Evolutionary conservation across 1,140 invertebrate species (phyloP).

Genomic region (Tetragnatha versicolor): DNA sequence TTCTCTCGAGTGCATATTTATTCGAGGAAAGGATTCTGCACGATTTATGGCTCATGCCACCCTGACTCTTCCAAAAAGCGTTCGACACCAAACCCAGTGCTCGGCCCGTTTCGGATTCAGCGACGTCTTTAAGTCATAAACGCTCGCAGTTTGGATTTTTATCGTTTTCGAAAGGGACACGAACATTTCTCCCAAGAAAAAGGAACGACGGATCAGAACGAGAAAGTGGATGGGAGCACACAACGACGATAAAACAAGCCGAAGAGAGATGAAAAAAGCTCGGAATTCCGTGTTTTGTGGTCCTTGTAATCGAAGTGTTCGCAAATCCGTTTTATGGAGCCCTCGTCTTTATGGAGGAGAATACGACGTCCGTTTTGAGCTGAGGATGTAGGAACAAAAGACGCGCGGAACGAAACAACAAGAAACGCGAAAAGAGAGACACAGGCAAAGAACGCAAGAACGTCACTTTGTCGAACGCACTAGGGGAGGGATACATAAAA

Average conservation of each 20-base stretch:
- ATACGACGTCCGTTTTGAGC: constrained; percentile 36
- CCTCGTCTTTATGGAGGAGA: constrained; percentile 39
- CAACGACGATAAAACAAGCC: not conserved
- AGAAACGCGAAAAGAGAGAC: not conserved
- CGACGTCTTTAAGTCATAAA: constrained; percentile 15
- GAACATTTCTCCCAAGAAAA: not conserved
- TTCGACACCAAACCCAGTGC: too few relatives aligned
- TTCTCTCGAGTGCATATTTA: too few relatives aligned
- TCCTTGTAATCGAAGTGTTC: constrained; percentile 51
- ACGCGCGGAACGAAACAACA: not conserved
- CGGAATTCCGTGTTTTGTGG: constrained; percentile 47
- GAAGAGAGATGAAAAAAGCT: too few relatives aligned
- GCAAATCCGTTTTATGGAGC: constrained; percentile 49
- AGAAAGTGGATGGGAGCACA: not conserved
- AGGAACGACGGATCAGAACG: not conserved
- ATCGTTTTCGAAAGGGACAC: constrained; percentile 14
- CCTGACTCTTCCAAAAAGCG: too few relatives aligned
- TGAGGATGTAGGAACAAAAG: constrained; percentile 14
- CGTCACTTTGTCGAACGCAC: constrained; percentile 29
- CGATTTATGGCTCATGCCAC: too few relatives aligned
- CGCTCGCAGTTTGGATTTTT: constrained; percentile 10
- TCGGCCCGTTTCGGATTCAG: too few relatives aligned
- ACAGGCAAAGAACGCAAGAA: not conserved
- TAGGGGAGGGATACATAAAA: not conserved
- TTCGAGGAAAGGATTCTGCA: too few relatives aligned